Evolutionary conservation across 2,888 invertebrate species (phyloP).

Genomic region (Cetonia aurata): DNA sequence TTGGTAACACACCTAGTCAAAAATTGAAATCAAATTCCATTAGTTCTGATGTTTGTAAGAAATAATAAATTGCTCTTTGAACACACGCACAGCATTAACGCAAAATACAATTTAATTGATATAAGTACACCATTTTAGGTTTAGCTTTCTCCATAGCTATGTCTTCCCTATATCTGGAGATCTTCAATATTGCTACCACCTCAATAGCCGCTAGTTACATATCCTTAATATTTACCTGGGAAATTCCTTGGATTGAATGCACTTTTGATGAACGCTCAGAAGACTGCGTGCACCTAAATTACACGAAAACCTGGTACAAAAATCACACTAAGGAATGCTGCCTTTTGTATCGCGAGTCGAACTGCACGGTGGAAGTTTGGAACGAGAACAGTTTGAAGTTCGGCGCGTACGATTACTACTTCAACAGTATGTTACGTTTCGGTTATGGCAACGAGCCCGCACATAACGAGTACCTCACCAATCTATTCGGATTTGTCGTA

Average conservation of each 20-base stretch:
- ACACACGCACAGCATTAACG: too few relatives aligned
- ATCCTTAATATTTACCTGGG: constrained; percentile 5
- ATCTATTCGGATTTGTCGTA: neutral
- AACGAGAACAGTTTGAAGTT: constrained; percentile 16
- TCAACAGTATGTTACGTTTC: constrained; percentile 21
- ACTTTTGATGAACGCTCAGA: constrained; percentile 14
- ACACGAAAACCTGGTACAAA: neutral
- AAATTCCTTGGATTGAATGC: constrained; percentile 35
- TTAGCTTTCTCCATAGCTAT: constrained; percentile 40
- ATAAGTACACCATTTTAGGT: constrained; percentile 7
- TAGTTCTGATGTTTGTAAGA: too few relatives aligned
- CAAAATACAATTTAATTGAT: neutral
- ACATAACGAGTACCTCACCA: neutral
- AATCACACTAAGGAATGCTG: constrained; percentile 17
- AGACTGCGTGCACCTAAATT: constrained; percentile 10
- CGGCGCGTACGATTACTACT: constrained; percentile 38
- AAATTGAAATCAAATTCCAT: too few relatives aligned
- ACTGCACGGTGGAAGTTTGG: constrained; percentile 6
- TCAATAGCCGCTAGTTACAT: constrained; percentile 34
- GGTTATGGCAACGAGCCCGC: constrained; percentile 14
- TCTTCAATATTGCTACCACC: constrained; percentile 25
- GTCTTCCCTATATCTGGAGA: constrained; percentile 15
- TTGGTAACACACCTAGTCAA: too few relatives aligned
- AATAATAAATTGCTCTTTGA: too few relatives aligned
- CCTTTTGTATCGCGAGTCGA: neutral